Base-by-base conservation (phyloP, 2,113 vertebrate species). In the Salvelinus sp. region DNA sequence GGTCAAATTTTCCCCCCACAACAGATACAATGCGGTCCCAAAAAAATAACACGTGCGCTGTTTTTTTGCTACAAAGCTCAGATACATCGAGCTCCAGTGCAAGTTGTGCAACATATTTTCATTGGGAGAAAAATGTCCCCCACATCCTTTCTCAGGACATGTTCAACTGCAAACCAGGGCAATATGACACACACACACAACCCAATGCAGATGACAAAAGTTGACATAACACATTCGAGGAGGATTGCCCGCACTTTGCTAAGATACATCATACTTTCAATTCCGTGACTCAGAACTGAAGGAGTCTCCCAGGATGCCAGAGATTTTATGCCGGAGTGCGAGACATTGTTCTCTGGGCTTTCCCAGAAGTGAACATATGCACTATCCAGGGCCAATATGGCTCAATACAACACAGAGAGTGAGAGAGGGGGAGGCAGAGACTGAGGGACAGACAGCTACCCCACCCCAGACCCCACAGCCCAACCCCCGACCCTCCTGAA, bases 311-410 rank as follows among this genome's bases (percentile, higher is more conserved):
- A 14, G 58, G 58, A 62, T 9, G 58, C 22, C n/a, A 62, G 20
- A 62, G 14, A 62, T 20, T 22, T 62, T 62, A n/a, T 5, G n/a
- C 58, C 0, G n/a, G 58, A 62, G 58, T 54, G 9, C 30, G n/a
- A 38, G 4, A 38, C 18, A 33, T 69, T 30, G 3, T 38, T 20
- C 16, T 38, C 27, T 33, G 65, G 67, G 10, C 33, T 69, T 22
- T 47, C 20, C 67, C 67, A 69, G 33, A 44, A 69, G 14, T 33
- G 67, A 69, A 69, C 67, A 69, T 38, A 69, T 38, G 28, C 67
- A 69, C 30, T 38, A 69, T 69, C 18, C 28, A 69, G 67, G 18
- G 28, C 67, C 67, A 47, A n/a, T 38, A 69, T 38, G 67, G 18
- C n/a, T 47, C 30, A 33, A 47, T 69, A 38, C 10, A 20, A 50